phyloP scores from a whole-genome alignment of 2,888 invertebrate species.

The Drosophila kambysellisi region DNA sequence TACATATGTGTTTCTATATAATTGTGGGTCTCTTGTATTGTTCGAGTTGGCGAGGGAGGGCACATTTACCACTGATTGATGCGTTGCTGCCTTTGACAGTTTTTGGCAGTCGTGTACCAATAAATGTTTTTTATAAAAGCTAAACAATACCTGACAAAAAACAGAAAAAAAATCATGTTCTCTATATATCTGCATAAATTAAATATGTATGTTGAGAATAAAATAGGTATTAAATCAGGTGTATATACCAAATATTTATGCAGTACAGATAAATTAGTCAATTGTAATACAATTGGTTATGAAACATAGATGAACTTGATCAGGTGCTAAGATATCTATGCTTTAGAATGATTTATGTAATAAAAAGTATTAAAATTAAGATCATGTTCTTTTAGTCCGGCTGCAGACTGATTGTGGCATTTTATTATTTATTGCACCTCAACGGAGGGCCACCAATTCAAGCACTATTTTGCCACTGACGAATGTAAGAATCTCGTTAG shows the following conservation, averaged over 20 bases:
- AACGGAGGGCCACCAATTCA: background rate
- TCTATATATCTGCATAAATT: slow-evolving; percentile 13
- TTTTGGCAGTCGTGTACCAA: slow-evolving; percentile 51
- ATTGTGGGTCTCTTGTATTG: slow-evolving; percentile 30
- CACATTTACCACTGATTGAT: slow-evolving; percentile 65
- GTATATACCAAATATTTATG: slow-evolving; percentile 41
- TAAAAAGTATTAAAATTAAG: background rate
- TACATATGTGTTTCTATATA: slow-evolving; percentile 15
- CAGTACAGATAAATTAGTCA: slow-evolving; percentile 31
- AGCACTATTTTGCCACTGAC: background rate
- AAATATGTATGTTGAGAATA: slow-evolving; percentile 30
- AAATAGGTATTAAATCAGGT: slow-evolving; percentile 50
- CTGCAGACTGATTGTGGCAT: background rate
- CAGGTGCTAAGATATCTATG: background rate
- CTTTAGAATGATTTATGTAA: background rate
- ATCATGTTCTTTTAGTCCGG: background rate
- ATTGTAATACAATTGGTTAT: slow-evolving; percentile 15
- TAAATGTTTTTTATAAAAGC: slow-evolving; percentile 63
- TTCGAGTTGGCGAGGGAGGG: slow-evolving; percentile 15
- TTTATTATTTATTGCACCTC: background rate
- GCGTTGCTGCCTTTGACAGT: slow-evolving; percentile 70
- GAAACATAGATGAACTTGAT: slow-evolving; percentile 13
- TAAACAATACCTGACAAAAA: slow-evolving; percentile 47
- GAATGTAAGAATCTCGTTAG: slow-evolving; percentile 32
- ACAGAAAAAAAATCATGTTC: background rate